These are phyloP conservation scores for Sinopyrophorus schimmeli DNA, from an alignment of 2,888 invertebrate genomes.

Conservation along the genomic window DNA sequence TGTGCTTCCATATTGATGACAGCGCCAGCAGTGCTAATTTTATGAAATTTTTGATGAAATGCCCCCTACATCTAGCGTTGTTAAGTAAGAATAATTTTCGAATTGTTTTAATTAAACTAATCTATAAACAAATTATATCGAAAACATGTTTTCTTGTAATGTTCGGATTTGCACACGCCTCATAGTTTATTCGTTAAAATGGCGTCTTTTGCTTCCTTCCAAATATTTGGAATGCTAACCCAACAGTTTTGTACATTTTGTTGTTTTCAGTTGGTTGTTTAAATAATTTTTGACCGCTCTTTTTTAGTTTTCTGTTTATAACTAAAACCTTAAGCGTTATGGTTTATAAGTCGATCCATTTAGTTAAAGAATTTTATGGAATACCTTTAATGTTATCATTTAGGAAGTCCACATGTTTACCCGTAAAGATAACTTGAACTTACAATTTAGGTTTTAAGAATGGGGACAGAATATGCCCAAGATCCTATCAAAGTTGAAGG, in stretches of 20 bases:
- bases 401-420: no score
- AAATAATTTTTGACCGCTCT: no score
- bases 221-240: no score
- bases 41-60: constrained; percentile 67
- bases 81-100: constrained; percentile 57
- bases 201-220: constrained; percentile 40
- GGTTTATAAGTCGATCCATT: no score
- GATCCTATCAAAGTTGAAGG: constrained; percentile 55
- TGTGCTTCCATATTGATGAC: constrained; percentile 63
- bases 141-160: not conserved
- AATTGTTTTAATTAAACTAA: constrained; percentile 43
- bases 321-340: no score
- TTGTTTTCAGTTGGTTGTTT: no score
- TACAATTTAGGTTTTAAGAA: no score
- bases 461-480: constrained; percentile 51
- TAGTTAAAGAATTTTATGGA: no score
- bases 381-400: no score
- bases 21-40: constrained; percentile 72
- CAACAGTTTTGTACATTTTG: no score
- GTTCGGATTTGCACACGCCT: constrained; percentile 26
- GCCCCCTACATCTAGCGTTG: constrained; percentile 61
- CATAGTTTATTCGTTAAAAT: constrained; percentile 37
- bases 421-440: no score
- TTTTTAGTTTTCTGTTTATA: no score
- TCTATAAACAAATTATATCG: constrained; percentile 12